Base-by-base conservation (phyloP, 2,797 vertebrate genomes). In the Lacerta viridis region DNA sequence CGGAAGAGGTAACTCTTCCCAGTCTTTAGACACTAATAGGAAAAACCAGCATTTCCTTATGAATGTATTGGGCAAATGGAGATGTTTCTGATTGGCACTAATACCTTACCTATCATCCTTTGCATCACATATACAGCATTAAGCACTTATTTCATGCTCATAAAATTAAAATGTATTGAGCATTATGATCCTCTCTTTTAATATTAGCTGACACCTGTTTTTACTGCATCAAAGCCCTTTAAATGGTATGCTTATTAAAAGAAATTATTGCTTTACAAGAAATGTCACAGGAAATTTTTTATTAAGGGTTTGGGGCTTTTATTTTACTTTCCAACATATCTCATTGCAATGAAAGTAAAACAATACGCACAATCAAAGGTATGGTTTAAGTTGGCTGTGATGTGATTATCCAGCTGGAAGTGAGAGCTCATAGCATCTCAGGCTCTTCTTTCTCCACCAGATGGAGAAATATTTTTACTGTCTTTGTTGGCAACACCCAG, bases 211-310 rank as follows among this genome's bases (percentile, higher is more conserved):
- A 83, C 89, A 92, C 85, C 82, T 94, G 78, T 0, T 86, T 91
- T 93, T 92, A 91, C 25, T 79, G 68, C 66, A 93, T 80, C 59
- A 86, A 88, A 68, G 90, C 91, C 86, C 1, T 90, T 92, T 82
- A 89, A 90, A 88, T 77, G 46, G 76, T 83, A 89, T 86, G 46
- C 89, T 91, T 87, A 91, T 90, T 89, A 91, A 87, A 93, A 91
- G 29, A 87, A 92, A 90, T 93, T 91, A 93, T 9, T 4, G 86
- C 69, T 88, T 90, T 88, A 72, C 10, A 85, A 87, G 81, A 66
- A 91, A 93, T 79, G 77, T 1, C 50, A 90, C 18, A 72, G 43
- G 50, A 61, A 69, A 78, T 83, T 90, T 36, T 36, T n/a, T 5
- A 27, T 1, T 8, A 1, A 11, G 71, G 0, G 41, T 39, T 18